Evolutionary conservation across 2,113 vertebrate species (phyloP).

Genomic region (Erythrolamprus reginae): DNA sequence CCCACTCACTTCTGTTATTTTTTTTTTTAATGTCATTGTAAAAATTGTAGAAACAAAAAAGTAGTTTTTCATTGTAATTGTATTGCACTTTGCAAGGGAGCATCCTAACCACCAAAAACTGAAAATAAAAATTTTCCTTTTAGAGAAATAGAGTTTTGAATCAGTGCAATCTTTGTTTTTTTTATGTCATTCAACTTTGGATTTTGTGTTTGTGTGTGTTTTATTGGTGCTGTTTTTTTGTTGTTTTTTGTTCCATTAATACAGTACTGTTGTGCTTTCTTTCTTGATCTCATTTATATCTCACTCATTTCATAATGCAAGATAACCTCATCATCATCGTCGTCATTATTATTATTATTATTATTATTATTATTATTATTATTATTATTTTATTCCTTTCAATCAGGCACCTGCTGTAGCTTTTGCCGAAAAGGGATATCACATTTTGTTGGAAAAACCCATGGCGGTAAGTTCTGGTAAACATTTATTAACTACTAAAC

Average conservation of each 20-base stretch:
- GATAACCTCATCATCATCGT: too few relatives aligned
- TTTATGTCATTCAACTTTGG: neutral
- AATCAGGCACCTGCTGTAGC: constrained; percentile 75
- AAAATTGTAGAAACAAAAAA: too few relatives aligned
- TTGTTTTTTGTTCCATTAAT: neutral
- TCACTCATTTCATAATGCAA: too few relatives aligned
- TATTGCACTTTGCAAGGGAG: neutral
- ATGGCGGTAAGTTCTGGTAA: constrained; percentile 74
- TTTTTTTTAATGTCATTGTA: neutral
- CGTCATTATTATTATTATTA: neutral
- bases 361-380: neutral
- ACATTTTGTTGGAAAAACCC: constrained; percentile 69
- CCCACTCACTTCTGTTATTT: too few relatives aligned
- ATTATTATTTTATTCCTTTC: constrained; percentile 14
- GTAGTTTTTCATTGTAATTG: too few relatives aligned
- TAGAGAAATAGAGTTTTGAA: neutral
- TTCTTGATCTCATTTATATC: too few relatives aligned
- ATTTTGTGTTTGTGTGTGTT: too few relatives aligned
- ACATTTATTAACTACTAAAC: neutral
- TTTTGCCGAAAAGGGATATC: constrained; percentile 60
- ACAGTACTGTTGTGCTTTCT: neutral
- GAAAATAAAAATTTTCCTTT: neutral
- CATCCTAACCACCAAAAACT: neutral
- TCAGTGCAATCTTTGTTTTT: too few relatives aligned
- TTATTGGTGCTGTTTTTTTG: neutral